Evolutionary conservation across 2,888 invertebrate genomes (phyloP), one percentile per base, ranked within the genome.

Genomic region (Oscheius sp.): DNA sequence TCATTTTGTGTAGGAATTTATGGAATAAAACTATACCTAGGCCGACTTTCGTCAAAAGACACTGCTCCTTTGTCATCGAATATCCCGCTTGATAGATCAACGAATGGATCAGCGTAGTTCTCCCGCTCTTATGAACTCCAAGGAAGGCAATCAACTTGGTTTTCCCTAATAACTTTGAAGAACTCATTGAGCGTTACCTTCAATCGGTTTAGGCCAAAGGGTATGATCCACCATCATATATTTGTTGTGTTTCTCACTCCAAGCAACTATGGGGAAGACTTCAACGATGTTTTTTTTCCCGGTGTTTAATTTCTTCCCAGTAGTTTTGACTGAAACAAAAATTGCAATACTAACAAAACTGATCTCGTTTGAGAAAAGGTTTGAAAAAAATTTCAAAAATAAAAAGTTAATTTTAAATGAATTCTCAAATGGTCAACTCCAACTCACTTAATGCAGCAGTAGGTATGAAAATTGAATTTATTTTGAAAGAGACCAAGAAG

Each of bases 221-320:
- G 9, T 51, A 28, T 51, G 51, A 20, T 51, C 51, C 20, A 51
- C 51, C 51, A 51, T 51, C 51, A 51, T 51, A 32, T 51, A 51
- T 28, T 51, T 51, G 51, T 51, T 51, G 30, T 51, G 51, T 26
- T 51, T 51, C 51, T 51, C 51, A 28, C 51, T 51, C 51, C 51
- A 51, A 20, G 51, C 51, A 9, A 51, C 51, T 14, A 51, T 51
- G 12, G 51, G 51, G 32, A 28, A 51, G 14, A 32, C 32, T n/a
- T 51, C 51, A 0, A 51, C 51, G n/a, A 51, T 26, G 4, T 51
- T 28, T 28, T 28, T 20, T 5, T 28, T 20, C n/a, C 51, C 32
- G 20, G 49, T 20, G 36, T 14, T 36, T 36, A 14, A 36, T 36
- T 36, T 14, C 8, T 8, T 36, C 36, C 14, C 36, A 9, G 8